Percentiles rank a stretch among this genome's conserved stretches.
These are phyloP conservation scores for Netelia fuscicornis DNA, from an alignment of 2,888 invertebrate species.

Conservation along the genomic window DNA sequence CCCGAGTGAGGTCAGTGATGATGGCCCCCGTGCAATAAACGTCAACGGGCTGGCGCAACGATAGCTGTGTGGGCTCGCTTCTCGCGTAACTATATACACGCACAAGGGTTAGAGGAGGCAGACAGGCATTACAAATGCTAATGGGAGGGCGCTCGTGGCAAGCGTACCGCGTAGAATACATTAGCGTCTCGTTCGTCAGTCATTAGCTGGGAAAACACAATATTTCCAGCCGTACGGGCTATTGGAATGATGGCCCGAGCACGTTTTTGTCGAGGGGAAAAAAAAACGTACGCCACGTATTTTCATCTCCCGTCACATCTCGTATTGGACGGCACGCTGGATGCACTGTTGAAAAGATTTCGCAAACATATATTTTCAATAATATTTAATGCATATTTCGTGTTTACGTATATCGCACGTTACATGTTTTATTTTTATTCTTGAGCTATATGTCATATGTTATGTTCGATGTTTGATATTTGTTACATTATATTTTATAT, in stretches of 20 bases:
- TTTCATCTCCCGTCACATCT: background rate
- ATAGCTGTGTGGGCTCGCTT: slow-evolving; percentile 12
- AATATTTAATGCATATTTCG: background rate
- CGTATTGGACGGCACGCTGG: background rate
- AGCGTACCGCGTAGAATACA: slow-evolving; percentile 81
- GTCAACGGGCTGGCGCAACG: slow-evolving; percentile 72
- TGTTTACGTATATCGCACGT: background rate
- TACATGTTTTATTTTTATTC: too few relatives aligned
- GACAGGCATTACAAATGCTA: slow-evolving; percentile 83
- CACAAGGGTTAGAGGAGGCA: slow-evolving; percentile 75
- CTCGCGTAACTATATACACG: slow-evolving; percentile 58
- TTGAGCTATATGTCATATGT: too few relatives aligned
- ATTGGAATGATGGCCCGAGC: slow-evolving; percentile 15
- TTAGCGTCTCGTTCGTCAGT: slow-evolving; percentile 83
- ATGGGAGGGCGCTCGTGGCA: slow-evolving; percentile 80
- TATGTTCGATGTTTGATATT: too few relatives aligned
- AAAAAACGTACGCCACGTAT: background rate
- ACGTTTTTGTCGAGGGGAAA: background rate
- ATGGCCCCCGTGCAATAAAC: slow-evolving; percentile 78
- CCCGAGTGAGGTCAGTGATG: slow-evolving; percentile 66
- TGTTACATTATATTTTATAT: too few relatives aligned
- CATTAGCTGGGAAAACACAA: slow-evolving; percentile 82
- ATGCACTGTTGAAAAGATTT: background rate
- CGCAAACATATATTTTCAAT: slow-evolving; percentile 18
- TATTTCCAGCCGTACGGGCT: slow-evolving; percentile 72